Conservation (phyloP, 2,888 invertebrate genomes). For the Mactromeris polynyma region DNA sequence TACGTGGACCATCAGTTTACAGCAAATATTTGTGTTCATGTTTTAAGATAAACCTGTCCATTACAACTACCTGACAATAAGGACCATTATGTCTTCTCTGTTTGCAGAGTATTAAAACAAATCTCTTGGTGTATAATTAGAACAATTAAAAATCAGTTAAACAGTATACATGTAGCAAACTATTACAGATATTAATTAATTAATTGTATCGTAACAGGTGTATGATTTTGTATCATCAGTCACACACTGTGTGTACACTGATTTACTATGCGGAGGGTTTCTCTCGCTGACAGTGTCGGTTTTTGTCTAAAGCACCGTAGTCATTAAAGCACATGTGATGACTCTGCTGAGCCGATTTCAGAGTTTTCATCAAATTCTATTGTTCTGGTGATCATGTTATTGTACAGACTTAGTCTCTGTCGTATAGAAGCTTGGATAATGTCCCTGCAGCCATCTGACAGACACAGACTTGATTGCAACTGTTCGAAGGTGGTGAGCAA, state of each 20-base stretch:
- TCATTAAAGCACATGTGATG: slow-evolving; percentile 18
- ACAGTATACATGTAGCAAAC: not conserved
- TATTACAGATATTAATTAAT: not conserved
- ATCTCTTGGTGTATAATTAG: no score
- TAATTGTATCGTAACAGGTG: not conserved
- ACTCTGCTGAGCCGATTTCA: slow-evolving; percentile 18
- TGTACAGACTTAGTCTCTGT: slow-evolving; percentile 34
- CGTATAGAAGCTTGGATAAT: slow-evolving; percentile 23
- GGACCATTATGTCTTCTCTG: no score
- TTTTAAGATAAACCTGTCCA: no score
- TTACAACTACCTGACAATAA: no score
- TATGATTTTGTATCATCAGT: not conserved
- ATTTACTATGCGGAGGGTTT: not conserved
- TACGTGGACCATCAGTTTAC: no score
- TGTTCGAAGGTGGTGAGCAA: slow-evolving; percentile 40
- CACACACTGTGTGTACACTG: not conserved
- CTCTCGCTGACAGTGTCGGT: not conserved
- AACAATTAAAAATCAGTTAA: not conserved
- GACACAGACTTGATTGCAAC: slow-evolving; percentile 50
- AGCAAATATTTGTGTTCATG: no score
- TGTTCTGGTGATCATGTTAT: slow-evolving; percentile 42
- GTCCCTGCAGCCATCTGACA: slow-evolving; percentile 45
- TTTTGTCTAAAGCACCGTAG: not conserved
- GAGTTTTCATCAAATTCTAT: slow-evolving; percentile 20
- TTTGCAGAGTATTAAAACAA: no score